Evolutionary conservation across 2,113 vertebrate genomes (phyloP).

Genomic region (Acanthisitta chloris): DNA sequence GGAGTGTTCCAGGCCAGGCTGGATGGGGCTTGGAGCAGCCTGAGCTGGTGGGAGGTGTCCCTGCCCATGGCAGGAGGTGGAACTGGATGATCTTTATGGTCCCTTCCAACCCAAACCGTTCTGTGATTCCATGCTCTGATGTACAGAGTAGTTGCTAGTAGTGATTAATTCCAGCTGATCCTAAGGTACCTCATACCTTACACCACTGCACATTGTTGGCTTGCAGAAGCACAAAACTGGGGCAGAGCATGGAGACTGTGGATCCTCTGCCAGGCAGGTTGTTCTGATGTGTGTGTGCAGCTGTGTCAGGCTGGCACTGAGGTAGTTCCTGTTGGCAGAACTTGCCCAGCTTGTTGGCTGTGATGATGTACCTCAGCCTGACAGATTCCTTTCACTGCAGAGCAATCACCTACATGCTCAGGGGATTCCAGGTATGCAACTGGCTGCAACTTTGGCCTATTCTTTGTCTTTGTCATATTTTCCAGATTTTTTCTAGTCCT

Average conservation of each 20-base stretch:
- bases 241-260: neutral
- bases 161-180: neutral
- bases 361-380: neutral
- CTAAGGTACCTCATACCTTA: neutral
- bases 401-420: accelerated
- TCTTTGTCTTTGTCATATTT: neutral
- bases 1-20: neutral
- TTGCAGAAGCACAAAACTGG: neutral
- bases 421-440: neutral
- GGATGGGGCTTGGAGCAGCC: neutral
- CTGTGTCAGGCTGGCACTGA: neutral
- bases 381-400: neutral
- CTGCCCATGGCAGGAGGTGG: neutral
- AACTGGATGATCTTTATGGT: accelerated
- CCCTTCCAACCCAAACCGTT: neutral
- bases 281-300: neutral
- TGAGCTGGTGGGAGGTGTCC: neutral
- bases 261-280: neutral
- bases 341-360: neutral
- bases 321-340: neutral
- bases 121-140: neutral
- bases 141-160: neutral
- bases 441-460: neutral
- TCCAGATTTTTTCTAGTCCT: neutral
- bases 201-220: accelerated